Percentiles rank a stretch among this genome's conserved stretches.
These are phyloP conservation scores for Athene cunicularia DNA, from an alignment of 2,113 vertebrate species.

Conservation along the genomic window DNA sequence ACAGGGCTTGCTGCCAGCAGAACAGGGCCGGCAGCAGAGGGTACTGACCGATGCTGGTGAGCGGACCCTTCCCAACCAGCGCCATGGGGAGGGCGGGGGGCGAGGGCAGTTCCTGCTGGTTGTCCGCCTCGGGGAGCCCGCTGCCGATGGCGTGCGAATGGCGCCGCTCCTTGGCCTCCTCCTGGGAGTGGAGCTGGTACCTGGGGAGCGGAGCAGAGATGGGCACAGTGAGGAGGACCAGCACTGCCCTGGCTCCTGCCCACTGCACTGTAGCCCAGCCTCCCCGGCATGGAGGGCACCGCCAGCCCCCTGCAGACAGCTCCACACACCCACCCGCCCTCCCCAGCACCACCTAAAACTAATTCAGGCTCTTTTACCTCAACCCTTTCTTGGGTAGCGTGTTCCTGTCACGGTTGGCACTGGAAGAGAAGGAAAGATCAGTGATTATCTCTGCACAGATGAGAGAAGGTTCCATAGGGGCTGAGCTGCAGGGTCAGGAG, in stretches of 20 bases:
- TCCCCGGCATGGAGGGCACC: background rate
- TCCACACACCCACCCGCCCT: fast-evolving
- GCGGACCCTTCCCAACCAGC: slow-evolving; percentile 82
- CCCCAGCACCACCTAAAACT: background rate
- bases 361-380: slow-evolving; percentile 77
- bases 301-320: background rate
- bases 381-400: slow-evolving; percentile 94
- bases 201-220: slow-evolving; percentile 42
- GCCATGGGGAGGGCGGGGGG: slow-evolving; percentile 84
- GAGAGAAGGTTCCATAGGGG: background rate
- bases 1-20: background rate
- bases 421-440: slow-evolving; percentile 75
- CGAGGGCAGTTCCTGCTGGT: slow-evolving; percentile 83
- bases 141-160: slow-evolving; percentile 85
- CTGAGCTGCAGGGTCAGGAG: background rate
- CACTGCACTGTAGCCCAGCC: fast-evolving
- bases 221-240: background rate
- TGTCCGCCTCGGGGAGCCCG: slow-evolving; percentile 79
- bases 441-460: background rate
- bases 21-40: background rate
- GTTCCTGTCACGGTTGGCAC: slow-evolving; percentile 89
- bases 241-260: background rate
- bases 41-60: slow-evolving; percentile 84
- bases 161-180: slow-evolving; percentile 88
- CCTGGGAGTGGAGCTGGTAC: slow-evolving; percentile 87